Percentiles rank a stretch among this genome's conserved stretches.
These are phyloP conservation scores for Lutjanus argentimaculatus DNA, from an alignment of 2,797 vertebrate species.

Conservation along the genomic window DNA sequence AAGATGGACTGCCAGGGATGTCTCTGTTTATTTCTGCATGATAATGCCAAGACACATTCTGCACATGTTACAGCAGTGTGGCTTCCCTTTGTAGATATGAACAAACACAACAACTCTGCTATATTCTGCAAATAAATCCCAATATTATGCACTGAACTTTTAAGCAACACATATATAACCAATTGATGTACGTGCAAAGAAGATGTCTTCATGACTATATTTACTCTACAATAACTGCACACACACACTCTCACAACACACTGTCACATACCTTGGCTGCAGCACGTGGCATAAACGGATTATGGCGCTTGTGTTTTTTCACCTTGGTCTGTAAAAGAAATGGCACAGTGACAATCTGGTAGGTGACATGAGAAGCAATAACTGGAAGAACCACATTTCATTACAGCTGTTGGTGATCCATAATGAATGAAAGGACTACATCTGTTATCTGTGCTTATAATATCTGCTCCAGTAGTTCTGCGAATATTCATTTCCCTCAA, in stretches of 20 bases:
- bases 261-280: constrained; percentile 63
- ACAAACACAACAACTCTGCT: background rate
- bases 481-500: background rate
- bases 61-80: too few species aligned
- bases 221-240: background rate
- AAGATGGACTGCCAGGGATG: too few species aligned
- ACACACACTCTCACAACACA: background rate
- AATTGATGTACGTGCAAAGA: background rate
- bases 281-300: constrained; percentile 71
- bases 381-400: constrained; percentile 39
- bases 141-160: too few species aligned
- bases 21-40: too few species aligned
- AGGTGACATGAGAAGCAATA: constrained; percentile 11
- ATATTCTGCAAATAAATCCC: too few species aligned
- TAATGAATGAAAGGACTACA: background rate
- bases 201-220: background rate
- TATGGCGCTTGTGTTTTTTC: constrained; percentile 72
- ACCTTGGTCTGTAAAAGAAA: constrained; percentile 54
- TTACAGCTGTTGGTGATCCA: background rate
- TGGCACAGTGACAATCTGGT: background rate
- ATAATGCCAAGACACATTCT: too few species aligned
- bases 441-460: background rate
- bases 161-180: too few species aligned
- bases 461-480: background rate
- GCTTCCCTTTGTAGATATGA: background rate